Base-by-base conservation (phyloP, 2,888 invertebrate genomes). In the Tetropium fuscum region DNA sequence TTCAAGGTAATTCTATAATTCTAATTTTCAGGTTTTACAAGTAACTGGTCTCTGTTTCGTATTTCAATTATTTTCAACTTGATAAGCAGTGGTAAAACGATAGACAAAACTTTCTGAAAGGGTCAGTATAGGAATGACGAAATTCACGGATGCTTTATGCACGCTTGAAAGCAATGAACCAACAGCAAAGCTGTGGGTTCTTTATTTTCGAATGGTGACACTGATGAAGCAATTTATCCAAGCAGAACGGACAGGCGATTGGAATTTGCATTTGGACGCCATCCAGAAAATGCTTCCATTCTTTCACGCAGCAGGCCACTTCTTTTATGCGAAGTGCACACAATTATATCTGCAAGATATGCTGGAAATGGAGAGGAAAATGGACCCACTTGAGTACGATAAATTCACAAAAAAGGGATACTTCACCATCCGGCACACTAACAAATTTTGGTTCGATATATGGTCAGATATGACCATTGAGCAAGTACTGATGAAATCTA, bases 161-260 rank as follows among this genome's bases (percentile, higher is more conserved):
- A n/a, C n/a, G n/a, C n/a, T n/a, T n/a, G n/a, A n/a, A n/a, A n/a
- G n/a, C n/a, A n/a, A n/a, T n/a, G n/a, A n/a, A n/a, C n/a, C n/a
- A 27, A 27, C 27, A 7, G 27, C 6, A 27, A 27, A 27, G n/a
- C n/a, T 27, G 27, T 27, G 27, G 27, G 7, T 27, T 7, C 27
- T n/a, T 2, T 27, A 27, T 27, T 27, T 27, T 27, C 27, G n/a
- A n/a, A 27, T 27, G 27, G 58, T 74, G 27, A 58, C 65, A 41
- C 38, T 75, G 30, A 51, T 71, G 32, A 70, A 71, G 68, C 69
- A 71, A 56, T 76, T 71, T 59, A 73, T 73, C 38, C 58, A 66
- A 22, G 74, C 74, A 49, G 74, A 77, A 64, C 57, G 72, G 38
- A 53, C 62, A 27, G 76, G 74, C 48, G 66, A 75, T 67, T 77